These are phyloP conservation scores for Cyrtorhinus lividipennis DNA, from an alignment of 1,140 invertebrate species.

Conservation along the genomic window DNA sequence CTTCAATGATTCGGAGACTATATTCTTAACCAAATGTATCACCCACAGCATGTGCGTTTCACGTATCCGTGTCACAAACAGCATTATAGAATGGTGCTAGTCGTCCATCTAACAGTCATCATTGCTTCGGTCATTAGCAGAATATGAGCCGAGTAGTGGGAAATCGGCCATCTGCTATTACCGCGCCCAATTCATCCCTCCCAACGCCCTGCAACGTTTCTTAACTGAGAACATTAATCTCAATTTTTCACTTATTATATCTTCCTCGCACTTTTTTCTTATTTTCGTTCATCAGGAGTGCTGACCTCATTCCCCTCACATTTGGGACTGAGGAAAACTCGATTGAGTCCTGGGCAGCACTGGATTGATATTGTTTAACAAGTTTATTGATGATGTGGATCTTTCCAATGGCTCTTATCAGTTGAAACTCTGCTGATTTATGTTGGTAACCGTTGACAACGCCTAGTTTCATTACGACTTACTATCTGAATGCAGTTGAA, in stretches of 20 bases:
- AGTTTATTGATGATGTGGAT: no score
- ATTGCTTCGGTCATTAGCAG: neutral
- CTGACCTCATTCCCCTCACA: no score
- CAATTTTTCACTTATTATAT: constrained; percentile 15
- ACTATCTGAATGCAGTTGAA: no score
- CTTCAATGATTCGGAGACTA: neutral
- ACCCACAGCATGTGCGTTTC: neutral
- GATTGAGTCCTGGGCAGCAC: no score
- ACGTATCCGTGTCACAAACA: neutral
- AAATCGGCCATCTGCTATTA: neutral
- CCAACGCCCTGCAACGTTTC: neutral
- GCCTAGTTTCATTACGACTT: no score
- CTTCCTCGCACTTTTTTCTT: neutral
- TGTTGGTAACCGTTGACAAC: no score
- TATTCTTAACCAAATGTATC: neutral
- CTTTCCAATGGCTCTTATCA: no score
- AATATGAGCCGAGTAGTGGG: neutral
- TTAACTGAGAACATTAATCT: neutral
- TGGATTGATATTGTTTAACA: no score
- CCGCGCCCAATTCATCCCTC: neutral
- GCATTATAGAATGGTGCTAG: neutral
- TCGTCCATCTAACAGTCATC: neutral
- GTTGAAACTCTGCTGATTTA: no score
- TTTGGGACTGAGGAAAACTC: no score
- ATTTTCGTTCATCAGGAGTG: neutral